A percentile compares a stretch with the other conserved stretches of the same genome.
phyloP scores from a whole-genome alignment of 2,888 invertebrate species.

The Cataglyphis livida region DNA sequence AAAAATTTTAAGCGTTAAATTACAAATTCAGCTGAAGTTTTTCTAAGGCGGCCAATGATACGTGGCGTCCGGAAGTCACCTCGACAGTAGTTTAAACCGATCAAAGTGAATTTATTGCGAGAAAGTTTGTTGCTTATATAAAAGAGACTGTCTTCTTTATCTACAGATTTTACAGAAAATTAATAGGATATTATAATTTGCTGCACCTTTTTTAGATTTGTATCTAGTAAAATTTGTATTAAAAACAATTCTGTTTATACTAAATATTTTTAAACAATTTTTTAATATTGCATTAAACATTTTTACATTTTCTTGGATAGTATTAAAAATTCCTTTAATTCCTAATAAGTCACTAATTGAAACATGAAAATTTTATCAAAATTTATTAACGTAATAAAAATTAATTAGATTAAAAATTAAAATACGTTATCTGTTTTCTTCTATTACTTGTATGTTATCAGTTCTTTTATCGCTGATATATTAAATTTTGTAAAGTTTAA shows the following conservation, averaged over 20 bases:
- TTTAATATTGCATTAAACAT: neutral
- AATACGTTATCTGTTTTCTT: neutral
- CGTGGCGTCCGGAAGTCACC: too few species aligned
- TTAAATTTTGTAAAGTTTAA: neutral
- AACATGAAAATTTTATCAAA: neutral
- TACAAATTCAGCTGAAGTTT: too few species aligned
- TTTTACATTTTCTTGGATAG: neutral
- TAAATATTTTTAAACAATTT: neutral
- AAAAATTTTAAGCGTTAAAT: too few species aligned
- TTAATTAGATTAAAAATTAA: neutral
- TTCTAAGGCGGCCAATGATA: too few species aligned
- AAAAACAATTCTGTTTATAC: too few species aligned
- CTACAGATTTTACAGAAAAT: neutral
- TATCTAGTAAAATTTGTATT: neutral
- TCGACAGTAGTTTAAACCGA: too few species aligned
- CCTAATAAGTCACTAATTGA: neutral
- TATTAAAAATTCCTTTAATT: neutral
- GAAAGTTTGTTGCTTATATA: too few species aligned
- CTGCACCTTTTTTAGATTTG: neutral
- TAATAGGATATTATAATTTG: neutral
- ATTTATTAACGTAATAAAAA: neutral
- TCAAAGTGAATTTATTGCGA: too few species aligned
- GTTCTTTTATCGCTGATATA: neutral
- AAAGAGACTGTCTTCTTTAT: too few species aligned
- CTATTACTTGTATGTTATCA: neutral